A percentile compares a stretch with the other conserved stretches of the same genome.
Conservation (phyloP, 2,888 invertebrate species). For the Fragum whitleyi region DNA sequence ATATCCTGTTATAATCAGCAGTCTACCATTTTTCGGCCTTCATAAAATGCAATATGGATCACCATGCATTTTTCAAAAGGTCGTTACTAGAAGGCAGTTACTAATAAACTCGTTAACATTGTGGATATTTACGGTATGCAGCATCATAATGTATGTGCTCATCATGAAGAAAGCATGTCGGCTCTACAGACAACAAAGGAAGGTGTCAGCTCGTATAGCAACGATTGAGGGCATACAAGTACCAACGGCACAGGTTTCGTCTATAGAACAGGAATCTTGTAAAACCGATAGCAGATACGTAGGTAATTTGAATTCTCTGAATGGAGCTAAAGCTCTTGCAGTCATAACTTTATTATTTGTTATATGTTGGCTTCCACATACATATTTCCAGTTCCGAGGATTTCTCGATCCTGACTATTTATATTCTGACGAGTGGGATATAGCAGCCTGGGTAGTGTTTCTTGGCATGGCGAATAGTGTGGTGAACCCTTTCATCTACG, state of each 20-base stretch:
- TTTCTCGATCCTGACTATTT: slow-evolving; percentile 30
- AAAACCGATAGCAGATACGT: not conserved
- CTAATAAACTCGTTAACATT: slow-evolving; percentile 49
- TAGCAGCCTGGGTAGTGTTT: slow-evolving; percentile 64
- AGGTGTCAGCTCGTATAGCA: not conserved
- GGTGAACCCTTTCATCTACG: slow-evolving; percentile 67
- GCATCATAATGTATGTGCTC: slow-evolving; percentile 56
- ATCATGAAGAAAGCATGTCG: slow-evolving; percentile 55
- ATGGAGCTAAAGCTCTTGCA: slow-evolving; percentile 58
- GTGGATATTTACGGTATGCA: slow-evolving; percentile 44
- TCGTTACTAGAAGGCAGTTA: slow-evolving; percentile 34
- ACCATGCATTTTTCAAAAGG: slow-evolving; percentile 44
- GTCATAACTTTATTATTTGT: slow-evolving; percentile 56
- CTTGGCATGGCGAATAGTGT: slow-evolving; percentile 62
- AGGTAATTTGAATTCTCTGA: slow-evolving; percentile 30
- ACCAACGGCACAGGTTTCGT: not conserved
- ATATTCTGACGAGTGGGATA: slow-evolving; percentile 33
- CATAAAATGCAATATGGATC: slow-evolving; percentile 23
- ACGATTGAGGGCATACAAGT: not conserved
- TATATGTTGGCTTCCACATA: slow-evolving; percentile 63
- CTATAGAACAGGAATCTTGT: not conserved
- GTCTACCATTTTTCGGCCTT: slow-evolving; percentile 47
- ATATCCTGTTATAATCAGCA: slow-evolving; percentile 35
- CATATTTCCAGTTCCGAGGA: slow-evolving; percentile 60
- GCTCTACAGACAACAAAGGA: slow-evolving; percentile 35